Evolutionary conservation across 2,797 vertebrate species (phyloP).

Genomic region (Bradypodion pumilum): DNA sequence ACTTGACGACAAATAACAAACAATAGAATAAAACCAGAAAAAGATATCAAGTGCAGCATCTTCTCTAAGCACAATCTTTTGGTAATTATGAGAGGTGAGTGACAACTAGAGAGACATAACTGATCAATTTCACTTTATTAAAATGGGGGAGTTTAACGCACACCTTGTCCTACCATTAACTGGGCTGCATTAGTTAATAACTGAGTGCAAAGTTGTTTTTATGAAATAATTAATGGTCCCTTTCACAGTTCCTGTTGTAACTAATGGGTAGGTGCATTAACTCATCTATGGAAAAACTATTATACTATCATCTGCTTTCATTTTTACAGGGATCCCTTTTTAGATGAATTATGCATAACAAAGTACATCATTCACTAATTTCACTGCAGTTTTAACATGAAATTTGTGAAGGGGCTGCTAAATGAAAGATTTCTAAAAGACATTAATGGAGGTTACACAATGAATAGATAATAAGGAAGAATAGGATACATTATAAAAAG

Average conservation of each 20-base stretch:
- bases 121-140: constrained; percentile 14
- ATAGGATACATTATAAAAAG: neutral
- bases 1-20: neutral
- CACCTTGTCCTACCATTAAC: neutral
- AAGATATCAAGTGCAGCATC: constrained; percentile 24
- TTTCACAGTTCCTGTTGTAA: constrained; percentile 35
- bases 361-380: constrained; percentile 24
- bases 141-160: constrained; percentile 2
- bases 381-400: neutral
- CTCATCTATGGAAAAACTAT: constrained; percentile 26
- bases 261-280: constrained; percentile 3
- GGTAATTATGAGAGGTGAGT: neutral
- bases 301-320: constrained; percentile 15
- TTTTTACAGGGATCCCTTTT: constrained; percentile 1
- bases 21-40: too few relatives aligned
- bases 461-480: constrained; percentile 2
- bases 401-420: neutral
- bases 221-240: constrained; percentile 16
- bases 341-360: neutral
- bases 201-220: constrained; percentile 53
- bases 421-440: constrained; percentile 10
- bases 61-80: neutral
- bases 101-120: neutral
- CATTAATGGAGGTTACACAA: constrained; percentile 11
- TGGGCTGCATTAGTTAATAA: constrained; percentile 24